These are phyloP conservation scores for Aplidium turbinatum DNA, from an alignment of 23 tunicate genomes.

Conservation along the genomic window DNA sequence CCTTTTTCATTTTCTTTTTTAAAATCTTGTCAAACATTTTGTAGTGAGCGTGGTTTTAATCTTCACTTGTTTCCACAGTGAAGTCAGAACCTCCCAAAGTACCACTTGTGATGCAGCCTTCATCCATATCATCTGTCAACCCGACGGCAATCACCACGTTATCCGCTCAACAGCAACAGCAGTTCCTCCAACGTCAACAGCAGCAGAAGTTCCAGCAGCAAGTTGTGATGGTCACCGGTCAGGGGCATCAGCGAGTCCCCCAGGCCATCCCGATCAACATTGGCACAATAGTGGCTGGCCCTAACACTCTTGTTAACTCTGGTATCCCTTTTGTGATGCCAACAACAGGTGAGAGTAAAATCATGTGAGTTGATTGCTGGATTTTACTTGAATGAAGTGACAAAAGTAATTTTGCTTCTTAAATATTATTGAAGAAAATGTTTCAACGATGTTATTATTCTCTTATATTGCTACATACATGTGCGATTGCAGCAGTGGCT, in stretches of 20 bases:
- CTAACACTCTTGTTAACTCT: conserved; percentile 14
- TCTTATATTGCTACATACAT: too few relatives aligned
- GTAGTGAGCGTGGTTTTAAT: not conserved
- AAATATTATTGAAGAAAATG: too few relatives aligned
- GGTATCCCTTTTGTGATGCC: conserved; percentile 62
- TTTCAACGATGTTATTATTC: too few relatives aligned
- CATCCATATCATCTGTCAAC: conserved; percentile 11
- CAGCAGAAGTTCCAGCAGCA: conserved; percentile 42
- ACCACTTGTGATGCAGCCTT: conserved; percentile 53
- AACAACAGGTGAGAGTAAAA: too few relatives aligned
- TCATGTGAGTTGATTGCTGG: too few relatives aligned
- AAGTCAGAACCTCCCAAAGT: conserved; percentile 24
- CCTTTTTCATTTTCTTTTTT: too few relatives aligned
- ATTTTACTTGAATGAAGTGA: too few relatives aligned
- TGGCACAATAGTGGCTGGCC: conserved; percentile 50
- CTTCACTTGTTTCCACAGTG: not conserved
- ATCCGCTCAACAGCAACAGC: conserved; percentile 37
- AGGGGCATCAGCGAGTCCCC: conserved; percentile 2
- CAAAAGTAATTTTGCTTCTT: too few relatives aligned
- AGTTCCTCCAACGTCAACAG: conserved; percentile 24
- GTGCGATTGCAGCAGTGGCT: too few relatives aligned
- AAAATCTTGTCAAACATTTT: not conserved
- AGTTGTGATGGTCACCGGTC: conserved; percentile 67
- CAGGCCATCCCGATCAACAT: conserved; percentile 57
- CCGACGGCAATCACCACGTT: conserved; percentile 16